Evolutionary conservation across 1,140 invertebrate species (phyloP).

Genomic region (Capitella teleta): DNA sequence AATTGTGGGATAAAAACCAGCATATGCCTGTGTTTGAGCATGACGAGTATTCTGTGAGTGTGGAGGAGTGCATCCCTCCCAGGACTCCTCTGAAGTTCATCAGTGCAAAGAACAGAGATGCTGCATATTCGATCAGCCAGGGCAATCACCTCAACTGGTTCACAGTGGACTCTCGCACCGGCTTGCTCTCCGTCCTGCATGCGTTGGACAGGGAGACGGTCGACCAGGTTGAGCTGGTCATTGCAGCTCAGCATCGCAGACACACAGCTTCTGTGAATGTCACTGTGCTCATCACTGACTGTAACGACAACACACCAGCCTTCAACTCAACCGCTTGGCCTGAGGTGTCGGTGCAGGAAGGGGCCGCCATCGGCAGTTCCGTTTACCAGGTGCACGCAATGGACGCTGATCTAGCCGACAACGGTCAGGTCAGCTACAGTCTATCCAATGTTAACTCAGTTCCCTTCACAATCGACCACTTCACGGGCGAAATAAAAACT

Average conservation of each 20-base stretch:
- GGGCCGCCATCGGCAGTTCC: constrained; percentile 62
- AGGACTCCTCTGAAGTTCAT: constrained; percentile 63
- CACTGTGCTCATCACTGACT: constrained; percentile 33
- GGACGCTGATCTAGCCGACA: constrained; percentile 84
- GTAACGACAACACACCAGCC: constrained; percentile 37
- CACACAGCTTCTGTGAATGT: constrained; percentile 53
- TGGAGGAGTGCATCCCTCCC: constrained; percentile 76
- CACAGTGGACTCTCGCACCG: constrained; percentile 51
- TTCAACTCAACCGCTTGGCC: constrained; percentile 22
- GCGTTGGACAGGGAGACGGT: constrained; percentile 26
- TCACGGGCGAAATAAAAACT: constrained; percentile 76
- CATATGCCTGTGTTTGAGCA: constrained; percentile 77
- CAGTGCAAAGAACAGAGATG: constrained; percentile 54
- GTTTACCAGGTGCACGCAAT: constrained; percentile 71
- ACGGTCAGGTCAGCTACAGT: constrained; percentile 87
- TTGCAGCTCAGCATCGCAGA: constrained; percentile 48
- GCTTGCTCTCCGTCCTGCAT: constrained; percentile 70
- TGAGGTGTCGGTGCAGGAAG: constrained; percentile 56
- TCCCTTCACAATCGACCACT: constrained; percentile 92
- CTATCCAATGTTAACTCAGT: constrained; percentile 55
- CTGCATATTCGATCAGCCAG: constrained; percentile 61
- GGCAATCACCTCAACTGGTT: constrained; percentile 26
- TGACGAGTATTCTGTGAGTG: constrained; percentile 73
- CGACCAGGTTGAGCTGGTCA: constrained; percentile 15
- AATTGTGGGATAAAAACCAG: constrained; percentile 68